These are phyloP conservation scores for Cyanocitta stelleri DNA, from an alignment of 2,113 vertebrate species.

Conservation along the genomic window DNA sequence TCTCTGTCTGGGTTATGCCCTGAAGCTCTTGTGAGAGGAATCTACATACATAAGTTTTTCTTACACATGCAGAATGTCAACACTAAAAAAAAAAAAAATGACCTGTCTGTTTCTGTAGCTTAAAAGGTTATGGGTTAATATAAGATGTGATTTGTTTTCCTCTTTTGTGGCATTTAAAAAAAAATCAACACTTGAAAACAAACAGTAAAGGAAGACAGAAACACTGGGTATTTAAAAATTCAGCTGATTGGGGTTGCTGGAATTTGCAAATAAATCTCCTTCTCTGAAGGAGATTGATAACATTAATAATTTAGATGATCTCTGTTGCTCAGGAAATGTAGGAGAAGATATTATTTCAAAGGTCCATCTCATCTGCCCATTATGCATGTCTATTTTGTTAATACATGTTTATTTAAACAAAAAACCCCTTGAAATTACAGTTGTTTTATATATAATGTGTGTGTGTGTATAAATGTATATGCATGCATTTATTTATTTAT, in stretches of 20 bases:
- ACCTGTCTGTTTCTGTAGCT: constrained; percentile 70
- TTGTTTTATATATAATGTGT: neutral
- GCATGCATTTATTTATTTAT: neutral
- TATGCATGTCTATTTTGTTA: neutral
- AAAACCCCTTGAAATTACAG: neutral
- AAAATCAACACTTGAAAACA: constrained; percentile 47
- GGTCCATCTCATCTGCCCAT: neutral
- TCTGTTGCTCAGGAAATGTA: neutral
- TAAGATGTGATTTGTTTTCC: constrained; percentile 56
- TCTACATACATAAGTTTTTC: constrained; percentile 73
- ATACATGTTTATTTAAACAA: neutral
- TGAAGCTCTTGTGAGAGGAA: constrained; percentile 73
- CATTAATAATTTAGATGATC: constrained; percentile 26
- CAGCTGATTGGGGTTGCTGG: neutral
- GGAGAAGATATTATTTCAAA: constrained; percentile 21
- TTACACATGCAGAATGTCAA: constrained; percentile 73
- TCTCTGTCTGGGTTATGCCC: constrained; percentile 78
- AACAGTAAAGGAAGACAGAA: neutral
- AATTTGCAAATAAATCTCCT: constrained; percentile 32
- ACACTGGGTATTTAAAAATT: constrained; percentile 35
- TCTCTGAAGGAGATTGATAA: neutral
- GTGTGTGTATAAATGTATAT: no score
- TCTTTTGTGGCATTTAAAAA: constrained; percentile 7
- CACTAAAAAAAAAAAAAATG: constrained; percentile 69
- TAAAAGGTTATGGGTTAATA: constrained; percentile 71